Evolutionary conservation across 1,140 invertebrate genomes (phyloP).

Genomic region (Holotrichia oblita): DNA sequence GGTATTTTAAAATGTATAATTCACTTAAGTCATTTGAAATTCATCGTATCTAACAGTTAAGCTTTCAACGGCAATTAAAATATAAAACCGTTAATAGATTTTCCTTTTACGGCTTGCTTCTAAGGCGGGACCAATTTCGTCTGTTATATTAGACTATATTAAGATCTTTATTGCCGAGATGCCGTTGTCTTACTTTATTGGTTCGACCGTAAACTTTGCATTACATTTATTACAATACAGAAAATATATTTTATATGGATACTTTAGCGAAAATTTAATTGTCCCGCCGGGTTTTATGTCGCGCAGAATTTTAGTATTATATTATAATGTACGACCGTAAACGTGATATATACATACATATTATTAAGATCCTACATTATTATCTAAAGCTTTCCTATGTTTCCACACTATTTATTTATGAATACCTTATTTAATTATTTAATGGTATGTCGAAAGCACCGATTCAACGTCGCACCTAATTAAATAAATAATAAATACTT

Average conservation of each 20-base stretch:
- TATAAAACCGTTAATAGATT: conserved; percentile 6
- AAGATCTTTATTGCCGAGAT: conserved; percentile 1
- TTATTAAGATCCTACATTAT: too few relatives aligned
- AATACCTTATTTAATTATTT: too few relatives aligned
- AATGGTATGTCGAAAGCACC: too few relatives aligned
- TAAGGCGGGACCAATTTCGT: background rate
- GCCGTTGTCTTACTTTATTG: conserved; percentile 3
- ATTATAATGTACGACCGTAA: background rate
- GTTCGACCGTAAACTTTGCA: background rate
- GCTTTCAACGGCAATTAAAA: background rate
- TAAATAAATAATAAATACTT: too few relatives aligned
- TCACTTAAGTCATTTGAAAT: background rate
- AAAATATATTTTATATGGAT: background rate
- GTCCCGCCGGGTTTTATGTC: background rate
- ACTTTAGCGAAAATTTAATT: conserved; percentile 3
- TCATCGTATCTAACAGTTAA: background rate
- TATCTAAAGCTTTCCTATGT: too few relatives aligned
- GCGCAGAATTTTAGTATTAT: background rate
- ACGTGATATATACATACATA: too few relatives aligned
- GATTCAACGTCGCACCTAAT: too few relatives aligned
- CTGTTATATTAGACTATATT: conserved; percentile 2
- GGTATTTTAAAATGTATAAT: too few relatives aligned
- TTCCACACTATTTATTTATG: too few relatives aligned
- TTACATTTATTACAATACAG: conserved; percentile 2
- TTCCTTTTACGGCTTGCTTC: background rate